Evolutionary conservation across 2,888 invertebrate species (phyloP), one percentile per base, ranked within the genome.

Genomic region (Pemphredon lugubris): DNA sequence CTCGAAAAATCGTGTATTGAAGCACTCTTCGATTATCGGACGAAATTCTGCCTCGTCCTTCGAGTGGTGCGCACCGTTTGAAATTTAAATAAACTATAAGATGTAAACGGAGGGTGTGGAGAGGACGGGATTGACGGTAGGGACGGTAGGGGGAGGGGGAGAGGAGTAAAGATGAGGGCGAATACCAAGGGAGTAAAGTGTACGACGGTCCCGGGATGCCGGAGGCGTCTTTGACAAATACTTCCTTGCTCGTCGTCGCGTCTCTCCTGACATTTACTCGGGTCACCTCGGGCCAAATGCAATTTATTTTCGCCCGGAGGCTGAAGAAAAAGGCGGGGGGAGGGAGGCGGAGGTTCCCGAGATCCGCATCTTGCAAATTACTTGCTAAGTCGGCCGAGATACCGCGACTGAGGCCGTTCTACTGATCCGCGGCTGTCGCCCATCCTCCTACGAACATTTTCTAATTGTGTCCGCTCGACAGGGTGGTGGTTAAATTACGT

Each of bases 191-290:
- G 69, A 69, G 14, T 16, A 34, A 58, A 67, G 68, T 67, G 60
- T 69, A 60, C 70, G 60, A 45, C 44, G 50, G 50, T 45, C 40
- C 34, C 55, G 55, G 18, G 61, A 55, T 26, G 71, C 71, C 70
- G 45, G 48, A n/a, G 72, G 71, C 71, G 72, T 72, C 71, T 72
- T 72, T 72, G 71, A 72, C 72, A 72, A 72, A 72, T 72, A 72
- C 72, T 72, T 72, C 14, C 63, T 37, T 39, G 54, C 72, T 72
- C 72, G 71, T 64, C 72, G 63, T 48, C 71, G 64, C 71, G 58
- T 71, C 64, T 71, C 72, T 64, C 71, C 45, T 70, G 72, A 72
- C 72, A 64, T 70, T 70, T 72, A 67, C 72, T 59, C 64, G 72
- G 72, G 71, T 64, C 64, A 70, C 72, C 72, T 44, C 72, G 51